These are phyloP conservation scores for Sinocyclocheilus anshuiensis DNA, from an alignment of 2,113 vertebrate species.

Conservation along the genomic window DNA sequence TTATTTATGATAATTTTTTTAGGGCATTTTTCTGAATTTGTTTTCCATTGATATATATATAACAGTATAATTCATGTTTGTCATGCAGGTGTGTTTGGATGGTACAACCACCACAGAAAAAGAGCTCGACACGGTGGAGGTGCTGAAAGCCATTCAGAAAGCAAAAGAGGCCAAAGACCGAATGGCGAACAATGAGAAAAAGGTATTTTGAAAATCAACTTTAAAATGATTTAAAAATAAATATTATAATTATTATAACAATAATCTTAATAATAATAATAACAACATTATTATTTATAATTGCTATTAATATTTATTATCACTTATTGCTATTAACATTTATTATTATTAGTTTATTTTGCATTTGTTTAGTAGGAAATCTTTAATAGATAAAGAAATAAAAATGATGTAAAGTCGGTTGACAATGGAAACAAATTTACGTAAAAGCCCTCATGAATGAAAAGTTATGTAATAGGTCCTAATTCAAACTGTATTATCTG, in stretches of 20 bases:
- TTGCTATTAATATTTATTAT: not conserved
- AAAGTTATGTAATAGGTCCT: not conserved
- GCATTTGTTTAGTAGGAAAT: not conserved
- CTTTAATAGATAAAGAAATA: not conserved
- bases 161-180: slow-evolving; percentile 91
- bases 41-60: not conserved
- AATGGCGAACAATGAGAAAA: slow-evolving; percentile 85
- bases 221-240: no score
- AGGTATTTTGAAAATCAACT: slow-evolving; percentile 71
- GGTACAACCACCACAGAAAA: slow-evolving; percentile 85
- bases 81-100: slow-evolving; percentile 87
- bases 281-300: not conserved
- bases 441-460: not conserved
- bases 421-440: not conserved
- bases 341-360: not conserved
- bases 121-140: slow-evolving; percentile 95
- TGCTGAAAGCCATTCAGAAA: slow-evolving; percentile 98
- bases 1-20: not conserved
- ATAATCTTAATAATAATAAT: not conserved
- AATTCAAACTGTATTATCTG: not conserved
- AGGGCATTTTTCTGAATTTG: not conserved
- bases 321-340: not conserved
- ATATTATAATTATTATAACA: no score
- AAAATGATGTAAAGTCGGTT: not conserved
- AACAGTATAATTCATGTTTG: not conserved